Evolutionary conservation across 2,797 vertebrate species (phyloP), one percentile per base, ranked within the genome.

Genomic region (Danionella dracula): DNA sequence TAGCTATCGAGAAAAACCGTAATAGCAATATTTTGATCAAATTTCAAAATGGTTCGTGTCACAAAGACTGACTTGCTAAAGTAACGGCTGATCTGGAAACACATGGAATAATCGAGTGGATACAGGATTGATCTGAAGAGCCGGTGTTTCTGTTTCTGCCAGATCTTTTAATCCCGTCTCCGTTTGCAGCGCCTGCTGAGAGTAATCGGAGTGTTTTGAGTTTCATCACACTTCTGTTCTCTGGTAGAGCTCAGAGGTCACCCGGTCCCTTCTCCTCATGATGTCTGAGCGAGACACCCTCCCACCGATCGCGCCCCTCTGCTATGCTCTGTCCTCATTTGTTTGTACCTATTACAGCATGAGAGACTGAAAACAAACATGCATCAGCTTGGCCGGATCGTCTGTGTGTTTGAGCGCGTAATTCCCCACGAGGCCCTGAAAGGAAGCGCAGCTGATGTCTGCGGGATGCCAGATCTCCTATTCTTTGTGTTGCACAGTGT

Each of bases 131-230:
- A 4, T 54, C 16, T 21, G 5, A 19, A 6, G 2, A 2, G 37
- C 49, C 16, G 16, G 31, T 32, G 40, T 15, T 58, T 42, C 32
- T 6, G 55, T 70, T 64, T 5, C 13, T 58, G 34, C 34, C 17
- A 50, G 19, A 73, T 68, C 56, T 55, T 58, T 67, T 53, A 70
- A 63, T 42, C 41, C 21, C 45, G 31, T 64, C 31, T 54, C 37
- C 56, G 53, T 12, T 53, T 53, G 32, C 54, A 54, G 40, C n/a
- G 1, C 34, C 70, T 7, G 35, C 74, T 64, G 70, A 50, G 71
- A 61, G 46, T 70, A 73, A 76, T 73, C 68, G 71, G 32, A 49
- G 44, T 68, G 67, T 76, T 73, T 73, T 73, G 19, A 64, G 63
- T 73, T 70, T 50, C 44, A 71, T 73, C 74, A 73, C 74, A 68